Conservation (phyloP, 2,888 invertebrate species). For the Habrosyne pyritoides region DNA sequence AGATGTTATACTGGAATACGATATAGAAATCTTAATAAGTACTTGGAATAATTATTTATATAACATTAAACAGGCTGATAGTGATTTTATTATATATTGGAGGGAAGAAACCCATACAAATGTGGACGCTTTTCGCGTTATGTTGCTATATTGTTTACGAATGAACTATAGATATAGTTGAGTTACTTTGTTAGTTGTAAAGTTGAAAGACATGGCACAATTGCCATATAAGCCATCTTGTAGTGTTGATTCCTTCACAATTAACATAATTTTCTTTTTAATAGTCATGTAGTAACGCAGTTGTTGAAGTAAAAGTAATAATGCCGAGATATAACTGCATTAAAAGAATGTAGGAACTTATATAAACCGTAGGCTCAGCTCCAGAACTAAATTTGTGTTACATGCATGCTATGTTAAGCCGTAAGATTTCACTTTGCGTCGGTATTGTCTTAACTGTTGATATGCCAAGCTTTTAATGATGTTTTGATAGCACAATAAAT, state of each 20-base stretch:
- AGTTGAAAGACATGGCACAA: too few relatives aligned
- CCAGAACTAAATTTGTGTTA: not conserved
- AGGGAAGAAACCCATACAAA: not conserved
- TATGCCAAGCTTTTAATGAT: not conserved
- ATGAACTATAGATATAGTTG: too few relatives aligned
- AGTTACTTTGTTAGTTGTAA: too few relatives aligned
- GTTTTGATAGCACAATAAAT: conserved; percentile 5
- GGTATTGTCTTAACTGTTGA: not conserved
- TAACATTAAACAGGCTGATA: not conserved
- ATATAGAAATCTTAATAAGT: not conserved
- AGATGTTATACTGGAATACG: not conserved
- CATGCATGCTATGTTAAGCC: too few relatives aligned
- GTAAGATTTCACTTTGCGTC: too few relatives aligned
- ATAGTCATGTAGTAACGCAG: not conserved
- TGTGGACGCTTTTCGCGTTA: not conserved
- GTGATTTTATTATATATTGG: not conserved
- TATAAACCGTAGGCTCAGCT: not conserved
- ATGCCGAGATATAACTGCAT: not conserved
- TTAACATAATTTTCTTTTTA: not conserved
- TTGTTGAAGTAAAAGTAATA: not conserved
- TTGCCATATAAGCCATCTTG: too few relatives aligned
- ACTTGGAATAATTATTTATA: not conserved
- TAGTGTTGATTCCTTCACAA: not conserved
- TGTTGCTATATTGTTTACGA: not conserved
- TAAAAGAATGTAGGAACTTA: not conserved